Conservation (phyloP, 2,113 vertebrate genomes). For the Cichladusa arquata region DNA sequence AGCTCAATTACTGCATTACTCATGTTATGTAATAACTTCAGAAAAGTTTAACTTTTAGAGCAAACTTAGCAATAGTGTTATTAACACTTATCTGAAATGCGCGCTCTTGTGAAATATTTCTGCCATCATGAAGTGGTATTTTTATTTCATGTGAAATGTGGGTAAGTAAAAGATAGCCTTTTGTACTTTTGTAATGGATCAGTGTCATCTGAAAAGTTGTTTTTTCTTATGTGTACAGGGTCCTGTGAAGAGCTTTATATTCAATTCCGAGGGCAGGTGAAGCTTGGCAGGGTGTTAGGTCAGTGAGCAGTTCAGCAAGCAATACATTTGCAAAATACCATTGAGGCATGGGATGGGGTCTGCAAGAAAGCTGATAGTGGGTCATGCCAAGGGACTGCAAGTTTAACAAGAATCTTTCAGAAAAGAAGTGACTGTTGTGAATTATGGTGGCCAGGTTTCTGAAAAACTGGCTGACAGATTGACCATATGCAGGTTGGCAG, state of each 20-base stretch:
- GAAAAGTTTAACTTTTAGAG: not conserved
- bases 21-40: constrained; percentile 20
- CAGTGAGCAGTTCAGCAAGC: not conserved
- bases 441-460: not conserved
- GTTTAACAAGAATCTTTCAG: not conserved
- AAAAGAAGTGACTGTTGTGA: not conserved
- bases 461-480: not conserved
- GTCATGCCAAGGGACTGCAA: not conserved
- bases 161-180: not conserved
- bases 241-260: not conserved
- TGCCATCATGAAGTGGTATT: not conserved
- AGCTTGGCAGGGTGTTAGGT: not conserved
- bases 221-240: not conserved
- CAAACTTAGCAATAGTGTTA: not conserved
- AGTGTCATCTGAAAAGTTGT: not conserved
- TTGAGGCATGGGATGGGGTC: not conserved
- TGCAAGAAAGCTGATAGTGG: not conserved
- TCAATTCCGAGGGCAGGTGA: not conserved
- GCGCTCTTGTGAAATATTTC: not conserved
- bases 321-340: not conserved
- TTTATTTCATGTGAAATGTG: not conserved
- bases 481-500: not conserved
- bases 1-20: constrained; percentile 21
- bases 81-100: not conserved
- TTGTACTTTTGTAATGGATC: not conserved